Conservation (phyloP, 2,888 invertebrate genomes). For the Acrocera orbiculus region DNA sequence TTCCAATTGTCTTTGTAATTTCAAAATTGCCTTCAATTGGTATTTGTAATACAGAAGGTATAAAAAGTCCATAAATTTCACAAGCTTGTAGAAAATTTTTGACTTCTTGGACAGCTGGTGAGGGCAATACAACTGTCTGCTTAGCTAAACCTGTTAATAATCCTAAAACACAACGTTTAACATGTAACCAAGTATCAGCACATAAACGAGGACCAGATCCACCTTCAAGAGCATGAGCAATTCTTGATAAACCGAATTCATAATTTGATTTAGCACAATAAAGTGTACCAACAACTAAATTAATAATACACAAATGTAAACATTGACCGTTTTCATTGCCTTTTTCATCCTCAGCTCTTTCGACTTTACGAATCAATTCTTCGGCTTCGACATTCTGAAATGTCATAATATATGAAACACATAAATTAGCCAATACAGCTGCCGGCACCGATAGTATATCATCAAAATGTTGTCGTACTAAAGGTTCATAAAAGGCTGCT, state of each 20-base stretch:
- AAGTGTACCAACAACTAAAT: constrained; percentile 93
- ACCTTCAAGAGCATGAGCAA: constrained; percentile 73
- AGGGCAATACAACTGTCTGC: constrained; percentile 65
- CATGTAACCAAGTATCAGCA: constrained; percentile 97
- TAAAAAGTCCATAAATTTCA: constrained; percentile 37
- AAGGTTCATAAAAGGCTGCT: constrained; percentile 93
- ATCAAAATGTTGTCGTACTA: constrained; percentile 87
- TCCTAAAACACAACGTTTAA: constrained; percentile 85
- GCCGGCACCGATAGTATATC: constrained; percentile 89
- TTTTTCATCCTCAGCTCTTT: constrained; percentile 89
- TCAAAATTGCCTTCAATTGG: constrained; percentile 23
- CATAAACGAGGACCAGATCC: constrained; percentile 53
- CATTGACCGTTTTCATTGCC: constrained; percentile 84
- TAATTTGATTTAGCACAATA: constrained; percentile 99
- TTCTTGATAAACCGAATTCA: constrained; percentile 93
- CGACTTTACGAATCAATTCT: constrained; percentile 95
- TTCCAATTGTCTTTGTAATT: constrained; percentile 27
- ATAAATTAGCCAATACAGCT: constrained; percentile 94
- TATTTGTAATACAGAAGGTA: constrained; percentile 24
- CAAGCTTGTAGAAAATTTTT: constrained; percentile 72
- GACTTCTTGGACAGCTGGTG: constrained; percentile 65
- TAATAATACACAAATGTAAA: constrained; percentile 96
- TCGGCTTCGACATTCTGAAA: constrained; percentile 98
- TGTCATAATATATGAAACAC: constrained; percentile 98
- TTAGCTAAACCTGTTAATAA: constrained; percentile 70